Base-by-base conservation (phyloP, 2,888 invertebrate species). In the Nebria salina region DNA sequence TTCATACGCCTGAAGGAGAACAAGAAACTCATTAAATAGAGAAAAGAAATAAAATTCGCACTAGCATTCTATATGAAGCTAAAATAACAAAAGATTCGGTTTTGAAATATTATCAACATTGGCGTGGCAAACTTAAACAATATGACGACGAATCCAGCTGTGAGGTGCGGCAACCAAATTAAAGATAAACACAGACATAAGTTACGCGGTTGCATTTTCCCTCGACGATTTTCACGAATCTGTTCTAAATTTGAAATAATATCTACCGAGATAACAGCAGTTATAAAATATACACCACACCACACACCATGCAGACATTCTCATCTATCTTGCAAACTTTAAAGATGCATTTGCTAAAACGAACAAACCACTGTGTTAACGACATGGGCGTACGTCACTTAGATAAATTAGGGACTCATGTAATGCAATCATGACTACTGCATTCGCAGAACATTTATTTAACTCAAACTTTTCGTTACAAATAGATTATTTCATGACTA, bases 241-340 rank as follows among this genome's bases (percentile, higher is more conserved):
- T 70, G 11, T 34, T 70, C 73, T 41, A 73, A 73, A 73, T 73
- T 73, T 73, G 73, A 73, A 73, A 73, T 73, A 73, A 73, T 73
- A 73, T 73, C 73, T 73, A 7, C 43, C 73, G 73, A 41, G 73
- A 73, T 73, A 73, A 73, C 43, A 70, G 20, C 73, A 41, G 9
- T 20, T 68, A 68, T 68, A 68, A 68, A 68, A 68, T 68, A 68
- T 68, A 25, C 26, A 26, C 68, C 8, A 68, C 68, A 68, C 68
- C 54, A 54, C 54, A 54, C 43, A 20, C 20, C 20, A 20, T 43
- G 1, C 54, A 54, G 54, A 54, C 54, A 13, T 2, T 54, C 54
- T 1, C 54, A 54, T 11, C 13, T 54, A 54, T 11, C 54, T 54
- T 8, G 54, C 54, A 54, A 54, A 54, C 54, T 54, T 54, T 54